Conservation (phyloP, 2,797 vertebrate species). For the Crax fasciolata region DNA sequence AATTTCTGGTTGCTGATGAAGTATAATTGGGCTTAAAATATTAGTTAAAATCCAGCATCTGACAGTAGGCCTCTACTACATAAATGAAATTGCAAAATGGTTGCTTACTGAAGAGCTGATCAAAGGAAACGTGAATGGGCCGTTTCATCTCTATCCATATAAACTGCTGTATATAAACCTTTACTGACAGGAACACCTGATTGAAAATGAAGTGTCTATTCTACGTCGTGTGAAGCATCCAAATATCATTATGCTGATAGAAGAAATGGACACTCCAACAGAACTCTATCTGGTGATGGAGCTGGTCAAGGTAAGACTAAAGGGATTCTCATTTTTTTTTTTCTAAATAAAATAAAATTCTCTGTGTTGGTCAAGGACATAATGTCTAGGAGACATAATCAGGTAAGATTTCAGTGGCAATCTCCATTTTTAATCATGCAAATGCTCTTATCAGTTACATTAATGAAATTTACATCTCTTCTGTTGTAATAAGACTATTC, state of each 20-base stretch:
- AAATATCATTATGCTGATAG: constrained; percentile 97
- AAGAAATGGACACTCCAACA: constrained; percentile 93
- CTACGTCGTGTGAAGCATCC: constrained; percentile 95
- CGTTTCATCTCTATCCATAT: neutral
- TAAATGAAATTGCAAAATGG: neutral
- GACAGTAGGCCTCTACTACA: neutral
- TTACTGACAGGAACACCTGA: constrained; percentile 92
- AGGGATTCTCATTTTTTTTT: neutral
- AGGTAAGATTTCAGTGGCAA: neutral
- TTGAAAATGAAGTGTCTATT: constrained; percentile 96
- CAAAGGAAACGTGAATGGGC: neutral
- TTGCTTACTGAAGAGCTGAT: neutral
- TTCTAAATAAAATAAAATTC: neutral
- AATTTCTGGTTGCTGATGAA: neutral
- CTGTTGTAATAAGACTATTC: neutral
- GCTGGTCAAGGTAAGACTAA: constrained; percentile 89
- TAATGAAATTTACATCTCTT: neutral
- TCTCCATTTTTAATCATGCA: neutral
- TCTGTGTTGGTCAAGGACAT: neutral
- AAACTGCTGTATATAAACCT: neutral
- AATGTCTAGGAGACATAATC: neutral
- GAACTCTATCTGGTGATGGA: constrained; percentile 98
- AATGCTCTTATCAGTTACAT: neutral
- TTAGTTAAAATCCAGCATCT: neutral
- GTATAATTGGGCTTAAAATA: neutral